These are phyloP conservation scores for Thaleichthys pacificus DNA, from an alignment of 2,797 vertebrate genomes.

Conservation along the genomic window DNA sequence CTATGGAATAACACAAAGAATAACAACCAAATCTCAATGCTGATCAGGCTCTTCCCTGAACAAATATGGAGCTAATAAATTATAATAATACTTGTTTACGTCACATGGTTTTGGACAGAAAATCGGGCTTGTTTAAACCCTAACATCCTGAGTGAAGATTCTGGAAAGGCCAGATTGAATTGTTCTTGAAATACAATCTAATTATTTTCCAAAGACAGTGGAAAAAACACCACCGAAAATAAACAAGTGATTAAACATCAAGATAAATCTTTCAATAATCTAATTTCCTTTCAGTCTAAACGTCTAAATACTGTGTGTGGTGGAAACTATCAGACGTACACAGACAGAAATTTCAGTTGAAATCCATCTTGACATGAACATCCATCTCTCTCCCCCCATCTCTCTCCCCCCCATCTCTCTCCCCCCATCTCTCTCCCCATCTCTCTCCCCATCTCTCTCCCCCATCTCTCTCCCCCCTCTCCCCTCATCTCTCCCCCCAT, in stretches of 20 bases:
- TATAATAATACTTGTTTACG: not conserved
- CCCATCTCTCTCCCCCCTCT: too few relatives aligned
- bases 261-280: not conserved
- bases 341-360: constrained; percentile 1
- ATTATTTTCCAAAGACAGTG: constrained; percentile 3
- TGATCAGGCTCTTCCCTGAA: not conserved
- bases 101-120: not conserved
- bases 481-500: too few relatives aligned
- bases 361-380: not conserved
- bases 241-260: not conserved
- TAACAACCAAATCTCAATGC: not conserved
- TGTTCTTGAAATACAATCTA: not conserved
- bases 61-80: not conserved
- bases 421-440: too few relatives aligned
- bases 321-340: not conserved
- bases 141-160: not conserved
- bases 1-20: not conserved
- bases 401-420: not conserved
- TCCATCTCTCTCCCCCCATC: not conserved
- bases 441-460: too few relatives aligned
- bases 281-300: not conserved
- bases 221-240: constrained; percentile 2
- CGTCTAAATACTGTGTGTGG: not conserved
- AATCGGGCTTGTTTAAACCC: not conserved
- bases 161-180: not conserved